Conservation (phyloP, 2,797 vertebrate genomes). For the Toxotes lorentzi region DNA sequence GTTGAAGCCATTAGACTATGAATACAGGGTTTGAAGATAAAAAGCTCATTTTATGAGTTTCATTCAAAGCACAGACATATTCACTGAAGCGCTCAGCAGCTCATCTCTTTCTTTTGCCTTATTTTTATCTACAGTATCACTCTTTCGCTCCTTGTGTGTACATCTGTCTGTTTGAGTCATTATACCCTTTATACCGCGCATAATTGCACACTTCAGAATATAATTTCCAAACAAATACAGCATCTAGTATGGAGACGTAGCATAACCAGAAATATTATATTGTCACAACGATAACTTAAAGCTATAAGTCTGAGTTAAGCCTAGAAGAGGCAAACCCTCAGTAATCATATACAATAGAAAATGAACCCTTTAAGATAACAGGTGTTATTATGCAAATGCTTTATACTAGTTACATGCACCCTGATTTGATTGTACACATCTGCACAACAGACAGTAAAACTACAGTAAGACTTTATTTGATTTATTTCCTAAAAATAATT, state of each 20-base stretch:
- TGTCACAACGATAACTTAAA: background rate
- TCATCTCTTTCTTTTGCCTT: constrained; percentile 7
- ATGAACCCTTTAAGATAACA: background rate
- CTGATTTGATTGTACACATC: background rate
- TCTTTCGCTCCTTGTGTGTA: background rate
- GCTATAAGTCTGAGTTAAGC: background rate
- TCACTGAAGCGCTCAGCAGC: constrained; percentile 40
- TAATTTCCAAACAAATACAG: constrained; percentile 41
- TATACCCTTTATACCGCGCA: constrained; percentile 29
- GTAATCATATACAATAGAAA: background rate
- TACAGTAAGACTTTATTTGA: background rate
- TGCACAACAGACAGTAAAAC: background rate
- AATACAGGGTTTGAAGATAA: constrained; percentile 5
- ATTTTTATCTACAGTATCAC: constrained; percentile 6
- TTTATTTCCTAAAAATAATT: background rate
- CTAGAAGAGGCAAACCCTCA: background rate
- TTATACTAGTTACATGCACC: background rate
- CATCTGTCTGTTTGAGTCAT: constrained; percentile 29
- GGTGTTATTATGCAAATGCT: background rate
- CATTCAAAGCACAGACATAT: constrained; percentile 51
- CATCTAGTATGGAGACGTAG: background rate
- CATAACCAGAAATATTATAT: background rate
- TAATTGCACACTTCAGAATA: constrained; percentile 29
- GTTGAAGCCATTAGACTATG: constrained; percentile 33
- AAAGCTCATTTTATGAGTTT: constrained; percentile 49